Conservation (phyloP, 2,797 vertebrate species). For the Synanceia verrucosa region DNA sequence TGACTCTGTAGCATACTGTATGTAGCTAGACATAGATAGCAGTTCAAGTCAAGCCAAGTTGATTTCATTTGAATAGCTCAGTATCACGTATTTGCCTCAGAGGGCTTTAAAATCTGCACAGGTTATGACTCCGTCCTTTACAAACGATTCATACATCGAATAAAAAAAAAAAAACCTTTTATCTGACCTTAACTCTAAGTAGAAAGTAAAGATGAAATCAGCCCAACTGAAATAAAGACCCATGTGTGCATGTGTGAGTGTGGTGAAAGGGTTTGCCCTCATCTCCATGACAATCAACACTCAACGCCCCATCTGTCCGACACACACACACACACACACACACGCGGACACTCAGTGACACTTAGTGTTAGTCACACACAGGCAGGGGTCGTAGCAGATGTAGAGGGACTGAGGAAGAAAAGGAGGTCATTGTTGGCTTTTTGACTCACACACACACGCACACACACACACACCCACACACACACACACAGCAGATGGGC, state of each 20-base stretch:
- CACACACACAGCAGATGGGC: conserved; percentile 58
- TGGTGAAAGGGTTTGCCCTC: conserved; percentile 58
- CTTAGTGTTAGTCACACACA: conserved; percentile 65
- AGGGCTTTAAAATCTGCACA: too few species aligned
- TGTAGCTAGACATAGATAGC: background rate
- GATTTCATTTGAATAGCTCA: too few species aligned
- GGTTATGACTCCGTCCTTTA: too few species aligned
- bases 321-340: conserved; percentile 40
- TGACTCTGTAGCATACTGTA: background rate
- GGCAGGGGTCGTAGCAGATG: conserved; percentile 70
- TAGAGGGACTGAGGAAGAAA: conserved; percentile 33
- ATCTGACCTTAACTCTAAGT: background rate
- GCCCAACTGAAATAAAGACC: conserved; percentile 10
- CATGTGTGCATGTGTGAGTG: conserved; percentile 1
- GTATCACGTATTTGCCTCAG: too few species aligned
- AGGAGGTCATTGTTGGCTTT: conserved; percentile 61
- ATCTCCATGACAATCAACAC: conserved; percentile 76
- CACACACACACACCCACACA: conserved; percentile 26
- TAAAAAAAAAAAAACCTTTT: too few species aligned
- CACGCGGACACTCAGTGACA: conserved; percentile 45
- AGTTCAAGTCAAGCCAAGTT: too few species aligned
- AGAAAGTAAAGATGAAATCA: background rate
- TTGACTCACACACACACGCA: conserved; percentile 42
- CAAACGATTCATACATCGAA: too few species aligned
- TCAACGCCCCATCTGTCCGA: conserved; percentile 67